Evolutionary conservation across 2,888 invertebrate genomes (phyloP).

Genomic region (Cryptocephalus moraei): DNA sequence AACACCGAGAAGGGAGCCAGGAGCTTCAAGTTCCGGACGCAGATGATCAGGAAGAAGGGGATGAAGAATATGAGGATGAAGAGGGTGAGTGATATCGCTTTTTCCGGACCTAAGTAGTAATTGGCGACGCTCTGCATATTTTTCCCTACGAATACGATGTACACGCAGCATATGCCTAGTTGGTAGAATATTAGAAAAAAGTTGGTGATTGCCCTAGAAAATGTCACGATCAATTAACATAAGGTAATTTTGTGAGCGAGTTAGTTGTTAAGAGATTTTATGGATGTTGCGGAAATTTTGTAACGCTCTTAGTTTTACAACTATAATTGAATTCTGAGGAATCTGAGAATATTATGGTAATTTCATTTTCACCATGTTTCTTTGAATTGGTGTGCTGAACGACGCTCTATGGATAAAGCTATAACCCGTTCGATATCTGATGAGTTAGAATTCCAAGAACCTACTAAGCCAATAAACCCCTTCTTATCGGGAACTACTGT

Average conservation of each 20-base stretch:
- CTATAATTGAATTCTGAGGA: too few species aligned
- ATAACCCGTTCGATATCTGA: too few species aligned
- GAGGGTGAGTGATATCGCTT: conserved; percentile 14
- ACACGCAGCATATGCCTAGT: conserved; percentile 81
- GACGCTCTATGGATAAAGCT: too few species aligned
- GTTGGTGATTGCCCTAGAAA: conserved; percentile 48
- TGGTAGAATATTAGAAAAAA: conserved; percentile 71
- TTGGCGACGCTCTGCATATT: conserved; percentile 32
- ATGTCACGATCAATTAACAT: neutral
- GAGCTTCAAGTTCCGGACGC: conserved; percentile 73
- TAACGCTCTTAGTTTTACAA: too few species aligned
- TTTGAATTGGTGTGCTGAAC: too few species aligned
- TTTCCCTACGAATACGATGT: conserved; percentile 44
- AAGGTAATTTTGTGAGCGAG: neutral
- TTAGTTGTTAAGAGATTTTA: too few species aligned
- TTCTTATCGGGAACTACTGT: too few species aligned
- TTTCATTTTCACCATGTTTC: too few species aligned
- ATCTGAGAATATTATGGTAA: too few species aligned
- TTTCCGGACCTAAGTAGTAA: conserved; percentile 19
- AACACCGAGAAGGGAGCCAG: conserved; percentile 83
- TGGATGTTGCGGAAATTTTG: too few species aligned
- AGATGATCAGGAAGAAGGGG: conserved; percentile 70
- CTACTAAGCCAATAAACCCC: too few species aligned
- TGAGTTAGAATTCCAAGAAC: too few species aligned
- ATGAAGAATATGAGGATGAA: conserved; percentile 35